Evolutionary conservation across 2,797 vertebrate species (phyloP).

Genomic region (Diglossa cyanea): DNA sequence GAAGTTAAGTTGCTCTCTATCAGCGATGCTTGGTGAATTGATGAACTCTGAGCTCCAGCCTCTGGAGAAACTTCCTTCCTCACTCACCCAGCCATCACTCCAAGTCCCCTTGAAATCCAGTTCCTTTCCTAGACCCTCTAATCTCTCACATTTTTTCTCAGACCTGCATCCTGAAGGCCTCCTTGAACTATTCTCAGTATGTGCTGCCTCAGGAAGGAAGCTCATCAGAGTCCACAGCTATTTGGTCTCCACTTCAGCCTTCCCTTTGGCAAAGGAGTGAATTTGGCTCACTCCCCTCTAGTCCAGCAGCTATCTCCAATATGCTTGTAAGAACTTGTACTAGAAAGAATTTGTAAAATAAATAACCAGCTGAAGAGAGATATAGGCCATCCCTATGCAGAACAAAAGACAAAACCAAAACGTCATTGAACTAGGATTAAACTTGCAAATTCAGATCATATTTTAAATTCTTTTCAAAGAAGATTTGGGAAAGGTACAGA

Average conservation of each 20-base stretch:
- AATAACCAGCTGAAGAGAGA: neutral
- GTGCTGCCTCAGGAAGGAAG: neutral
- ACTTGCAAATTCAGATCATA: neutral
- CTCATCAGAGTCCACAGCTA: neutral
- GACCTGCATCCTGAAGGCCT: neutral
- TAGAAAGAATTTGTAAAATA: neutral
- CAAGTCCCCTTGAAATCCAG: neutral
- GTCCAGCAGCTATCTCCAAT: neutral
- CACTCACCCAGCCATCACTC: neutral
- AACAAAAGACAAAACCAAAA: neutral
- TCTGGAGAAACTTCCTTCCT: neutral
- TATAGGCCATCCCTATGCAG: neutral
- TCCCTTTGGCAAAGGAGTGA: neutral
- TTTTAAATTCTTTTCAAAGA: neutral
- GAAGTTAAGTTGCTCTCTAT: neutral
- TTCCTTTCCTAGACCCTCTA: neutral
- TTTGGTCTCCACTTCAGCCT: neutral
- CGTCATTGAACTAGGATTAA: neutral
- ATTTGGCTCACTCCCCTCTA: neutral
- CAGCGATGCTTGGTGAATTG: accelerated
- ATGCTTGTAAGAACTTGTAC: neutral
- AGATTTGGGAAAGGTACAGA: neutral
- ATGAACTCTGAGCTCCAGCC: neutral
- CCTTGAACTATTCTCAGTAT: neutral
- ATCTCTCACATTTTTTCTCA: neutral